phyloP scores from a whole-genome alignment of 2,113 vertebrate species.

The Aix galericulata region DNA sequence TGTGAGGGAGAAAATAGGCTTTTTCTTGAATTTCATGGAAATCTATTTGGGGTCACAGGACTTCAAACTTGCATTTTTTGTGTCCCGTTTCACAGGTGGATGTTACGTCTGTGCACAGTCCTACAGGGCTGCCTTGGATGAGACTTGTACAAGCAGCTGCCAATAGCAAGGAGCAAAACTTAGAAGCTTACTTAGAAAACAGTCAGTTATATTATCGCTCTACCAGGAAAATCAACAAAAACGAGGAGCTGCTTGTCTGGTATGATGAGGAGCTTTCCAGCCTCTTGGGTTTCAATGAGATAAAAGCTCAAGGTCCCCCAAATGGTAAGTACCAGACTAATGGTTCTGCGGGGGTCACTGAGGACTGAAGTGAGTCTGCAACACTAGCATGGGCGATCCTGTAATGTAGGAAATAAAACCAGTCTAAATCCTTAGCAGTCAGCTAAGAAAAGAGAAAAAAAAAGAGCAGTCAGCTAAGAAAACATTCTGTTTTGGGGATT shows the following conservation, averaged over 20 bases:
- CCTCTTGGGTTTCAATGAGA: slow-evolving; percentile 84
- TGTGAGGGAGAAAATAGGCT: not conserved
- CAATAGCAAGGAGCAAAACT: slow-evolving; percentile 81
- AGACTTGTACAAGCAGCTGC: slow-evolving; percentile 82
- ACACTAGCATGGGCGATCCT: not conserved
- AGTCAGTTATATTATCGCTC: slow-evolving; percentile 83
- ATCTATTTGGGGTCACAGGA: not conserved
- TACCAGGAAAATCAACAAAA: slow-evolving; percentile 78
- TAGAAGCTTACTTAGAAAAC: slow-evolving; percentile 82
- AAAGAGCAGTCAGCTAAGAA: not conserved
- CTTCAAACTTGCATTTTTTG: not conserved
- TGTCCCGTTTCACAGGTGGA: slow-evolving; percentile 77
- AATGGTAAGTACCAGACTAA: slow-evolving; percentile 75
- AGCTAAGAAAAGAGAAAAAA: not conserved
- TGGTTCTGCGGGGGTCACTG: not conserved
- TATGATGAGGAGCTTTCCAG: slow-evolving; percentile 85
- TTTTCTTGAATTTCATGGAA: not conserved
- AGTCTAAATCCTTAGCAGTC: not conserved
- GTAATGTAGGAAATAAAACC: not conserved
- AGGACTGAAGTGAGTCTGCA: not conserved
- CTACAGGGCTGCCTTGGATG: slow-evolving; percentile 82
- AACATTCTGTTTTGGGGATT: not conserved
- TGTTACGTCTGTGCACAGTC: slow-evolving; percentile 81
- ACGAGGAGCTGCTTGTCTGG: slow-evolving; percentile 90
- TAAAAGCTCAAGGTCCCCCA: slow-evolving; percentile 62